These are phyloP conservation scores for Cynodonichthys magdalenae DNA, from an alignment of 2,797 vertebrate genomes.

Conservation along the genomic window DNA sequence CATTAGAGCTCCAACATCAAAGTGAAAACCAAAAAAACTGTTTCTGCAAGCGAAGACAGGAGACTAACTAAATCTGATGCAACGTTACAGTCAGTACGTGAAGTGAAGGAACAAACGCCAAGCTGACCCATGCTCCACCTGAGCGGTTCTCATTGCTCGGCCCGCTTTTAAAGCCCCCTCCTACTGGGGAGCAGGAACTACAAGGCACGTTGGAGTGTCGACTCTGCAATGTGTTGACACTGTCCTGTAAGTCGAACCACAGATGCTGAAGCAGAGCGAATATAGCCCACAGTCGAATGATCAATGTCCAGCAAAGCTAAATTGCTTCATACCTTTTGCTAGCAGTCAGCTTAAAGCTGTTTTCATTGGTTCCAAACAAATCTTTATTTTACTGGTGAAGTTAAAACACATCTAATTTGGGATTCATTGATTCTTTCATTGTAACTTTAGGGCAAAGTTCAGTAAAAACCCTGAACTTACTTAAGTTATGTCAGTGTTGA, in stretches of 20 bases:
- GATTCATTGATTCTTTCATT: too few species aligned
- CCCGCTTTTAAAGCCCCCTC: slow-evolving; percentile 36
- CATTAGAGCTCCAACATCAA: slow-evolving; percentile 65
- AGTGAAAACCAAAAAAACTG: slow-evolving; percentile 39
- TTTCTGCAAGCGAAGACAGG: slow-evolving; percentile 9
- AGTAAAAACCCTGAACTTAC: too few species aligned
- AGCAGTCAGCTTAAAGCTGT: not conserved
- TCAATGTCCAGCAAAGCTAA: slow-evolving; percentile 51
- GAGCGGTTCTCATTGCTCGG: slow-evolving; percentile 37
- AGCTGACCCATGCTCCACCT: slow-evolving; percentile 32
- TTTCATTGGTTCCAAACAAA: not conserved
- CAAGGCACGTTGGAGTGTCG: slow-evolving; percentile 44
- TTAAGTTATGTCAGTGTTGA: too few species aligned
- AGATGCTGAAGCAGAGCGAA: slow-evolving; percentile 55
- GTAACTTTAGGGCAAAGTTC: too few species aligned
- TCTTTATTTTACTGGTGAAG: not conserved
- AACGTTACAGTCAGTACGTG: slow-evolving; percentile 14
- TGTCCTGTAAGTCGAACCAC: slow-evolving; percentile 35
- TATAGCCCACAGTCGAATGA: slow-evolving; percentile 27
- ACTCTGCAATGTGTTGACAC: slow-evolving; percentile 48
- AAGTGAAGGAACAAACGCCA: slow-evolving; percentile 6
- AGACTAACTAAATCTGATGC: slow-evolving; percentile 20
- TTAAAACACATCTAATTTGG: too few species aligned
- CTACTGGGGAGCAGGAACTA: slow-evolving; percentile 33
- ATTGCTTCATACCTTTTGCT: not conserved